Base-by-base conservation (phyloP, 2,797 vertebrate species). In the Eremophila alpestris region DNA sequence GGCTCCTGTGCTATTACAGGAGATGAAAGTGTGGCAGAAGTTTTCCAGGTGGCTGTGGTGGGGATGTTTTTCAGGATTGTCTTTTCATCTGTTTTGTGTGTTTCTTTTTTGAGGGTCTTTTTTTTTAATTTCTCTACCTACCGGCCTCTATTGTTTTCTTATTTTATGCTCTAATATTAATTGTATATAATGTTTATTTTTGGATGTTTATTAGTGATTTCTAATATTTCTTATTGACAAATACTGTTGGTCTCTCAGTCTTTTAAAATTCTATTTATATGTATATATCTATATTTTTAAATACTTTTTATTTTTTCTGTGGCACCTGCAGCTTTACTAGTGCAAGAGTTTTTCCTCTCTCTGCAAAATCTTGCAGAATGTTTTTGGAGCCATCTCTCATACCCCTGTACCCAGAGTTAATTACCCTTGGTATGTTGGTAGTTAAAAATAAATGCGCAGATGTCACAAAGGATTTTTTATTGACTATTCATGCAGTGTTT, bases 391-490 rank as follows among this genome's bases (percentile, higher is more conserved):
- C 1, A 4, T 58, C 26, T 71, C 10, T 63, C 23, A 70, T 34
- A 16, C 8, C 4, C 5, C 5, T 5, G 1, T 15, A 30, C 13
- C 9, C 15, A 0, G 0, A 45, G 9, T 60, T 70, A 26, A 26
- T 80, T 84, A 5, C 32, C 13, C 10, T 36, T 2, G 3, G 3
- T 34, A 5, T 71, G 11, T 9, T 40, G 2, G 10, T 59, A 51
- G 26, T 80, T 40, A 43, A 24, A 79, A 88, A 43, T 67, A 63
- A 77, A 59, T n/a, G 4, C 16, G 15, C 46, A 36, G 43, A 30
- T 60, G 6, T n/a, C 1, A 5, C 1, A 5, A 32, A 26, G 16
- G 6, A 21, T 56, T 71, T 71, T 78, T 60, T 9, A 14, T 70
- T 4, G 26, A 27, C 13, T 75, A 0, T 68, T 75, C 9, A 11